Evolutionary conservation across 2,113 vertebrate genomes (phyloP).

Genomic region (Triplophysa rosa): DNA sequence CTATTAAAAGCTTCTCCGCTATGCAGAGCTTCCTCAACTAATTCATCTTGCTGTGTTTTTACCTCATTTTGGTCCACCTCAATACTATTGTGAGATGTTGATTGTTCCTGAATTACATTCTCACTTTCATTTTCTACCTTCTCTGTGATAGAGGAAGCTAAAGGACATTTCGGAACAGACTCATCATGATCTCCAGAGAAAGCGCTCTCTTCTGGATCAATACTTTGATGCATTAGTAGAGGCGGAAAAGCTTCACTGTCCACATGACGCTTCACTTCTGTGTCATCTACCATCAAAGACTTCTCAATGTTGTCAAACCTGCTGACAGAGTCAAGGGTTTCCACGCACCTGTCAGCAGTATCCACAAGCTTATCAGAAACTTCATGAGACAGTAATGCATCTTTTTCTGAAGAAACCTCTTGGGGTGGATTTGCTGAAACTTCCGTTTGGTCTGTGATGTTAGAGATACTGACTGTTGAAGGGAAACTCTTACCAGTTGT

Average conservation of each 20-base stretch:
- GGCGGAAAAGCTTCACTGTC: no score
- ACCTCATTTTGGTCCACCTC: background rate
- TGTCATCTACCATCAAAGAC: background rate
- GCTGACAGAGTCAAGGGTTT: background rate
- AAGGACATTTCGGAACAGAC: background rate
- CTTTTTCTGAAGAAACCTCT: background rate
- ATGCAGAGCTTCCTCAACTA: background rate
- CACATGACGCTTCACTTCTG: background rate
- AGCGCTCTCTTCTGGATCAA: background rate
- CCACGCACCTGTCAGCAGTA: background rate
- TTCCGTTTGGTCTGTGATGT: background rate
- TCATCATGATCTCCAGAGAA: background rate
- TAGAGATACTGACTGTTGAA: slow-evolving; percentile 12
- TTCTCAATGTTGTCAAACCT: background rate
- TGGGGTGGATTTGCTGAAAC: background rate
- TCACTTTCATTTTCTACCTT: background rate
- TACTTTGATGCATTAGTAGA: no score
- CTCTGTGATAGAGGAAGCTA: background rate
- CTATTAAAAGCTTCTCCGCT: background rate
- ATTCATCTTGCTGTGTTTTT: background rate
- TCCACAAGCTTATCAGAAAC: background rate
- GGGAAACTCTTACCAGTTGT: background rate
- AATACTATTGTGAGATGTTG: background rate
- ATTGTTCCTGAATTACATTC: background rate
- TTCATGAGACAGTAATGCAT: background rate